Base-by-base conservation (phyloP, 2,888 invertebrate species). In the Euzophera pinguis region DNA sequence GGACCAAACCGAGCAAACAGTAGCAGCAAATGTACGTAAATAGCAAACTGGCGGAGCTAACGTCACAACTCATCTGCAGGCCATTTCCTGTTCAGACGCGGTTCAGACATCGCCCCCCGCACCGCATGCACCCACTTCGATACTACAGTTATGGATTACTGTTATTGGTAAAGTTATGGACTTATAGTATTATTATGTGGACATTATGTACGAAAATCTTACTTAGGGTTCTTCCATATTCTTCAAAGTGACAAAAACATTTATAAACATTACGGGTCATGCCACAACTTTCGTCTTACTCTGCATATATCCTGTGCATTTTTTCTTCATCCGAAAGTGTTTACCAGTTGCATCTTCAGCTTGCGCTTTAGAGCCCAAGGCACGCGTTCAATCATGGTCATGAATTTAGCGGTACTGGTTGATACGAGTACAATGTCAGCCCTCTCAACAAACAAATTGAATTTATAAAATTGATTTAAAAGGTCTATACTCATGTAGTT, bases 71-170 rank as follows among this genome's bases (percentile, higher is more conserved):
- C 85, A 86, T 87, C 83, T 81, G 77, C 71, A 67, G 73, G 72
- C 73, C 77, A 87, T 87, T 87, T 87, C 87, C 87, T 78, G 81
- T 74, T 69, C 74, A 81, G 81, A 79, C 81, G 67, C 63, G 69
- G 79, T 71, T 70, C 81, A 81, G 81, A 81, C 82, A 60, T 62
- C 58, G 27, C 61, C 67, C 58, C 67, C 70, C 67, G 64, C 67
- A 67, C 22, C 38, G 22, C 29, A 12, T 49, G 13, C 29, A 38
- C 48, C 27, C 29, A 29, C 7, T 43, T 29, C 13, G 13, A 16
- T 45, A 32, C 29, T 45, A 45, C 32, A 32, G 45, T 45, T 45
- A 45, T 45, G 32, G 9, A 27, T 29, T 10, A 45, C 45, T 45
- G 45, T 45, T 45, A 14, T 32, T 9, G 39, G 38, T 38, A 29